Percentiles rank a stretch among this genome's conserved stretches.
Conservation (phyloP, 2,888 invertebrate species). For the Aspidapion aeneum region DNA sequence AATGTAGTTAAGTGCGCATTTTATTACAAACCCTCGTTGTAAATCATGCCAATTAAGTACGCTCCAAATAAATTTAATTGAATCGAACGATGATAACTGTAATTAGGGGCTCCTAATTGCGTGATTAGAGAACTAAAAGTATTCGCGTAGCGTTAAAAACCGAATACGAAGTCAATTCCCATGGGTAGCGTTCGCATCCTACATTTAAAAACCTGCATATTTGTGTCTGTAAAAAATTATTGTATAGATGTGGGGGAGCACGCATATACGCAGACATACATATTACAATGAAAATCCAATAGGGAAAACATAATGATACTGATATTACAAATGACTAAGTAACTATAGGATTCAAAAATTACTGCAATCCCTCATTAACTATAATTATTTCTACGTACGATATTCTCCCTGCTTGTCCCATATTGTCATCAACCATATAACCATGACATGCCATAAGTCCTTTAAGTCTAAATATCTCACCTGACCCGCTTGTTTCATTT, state of each 20-base stretch:
- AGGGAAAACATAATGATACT: conserved; percentile 39
- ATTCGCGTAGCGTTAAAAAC: conserved; percentile 32
- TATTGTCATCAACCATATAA: conserved; percentile 1
- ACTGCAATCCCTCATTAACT: conserved; percentile 40
- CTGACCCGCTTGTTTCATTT: too few species aligned
- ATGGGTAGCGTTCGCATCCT: conserved; percentile 33
- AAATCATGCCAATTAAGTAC: conserved; percentile 21
- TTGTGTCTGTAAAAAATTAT: conserved; percentile 7
- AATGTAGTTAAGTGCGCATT: too few species aligned
- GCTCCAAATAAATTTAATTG: conserved; percentile 39
- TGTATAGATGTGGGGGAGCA: neutral
- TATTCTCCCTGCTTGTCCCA: conserved; percentile 22
- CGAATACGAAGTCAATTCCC: conserved; percentile 36
- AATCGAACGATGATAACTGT: conserved; percentile 37
- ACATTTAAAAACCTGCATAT: conserved; percentile 32
- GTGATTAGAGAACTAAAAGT: conserved; percentile 39
- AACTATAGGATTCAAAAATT: conserved; percentile 39
- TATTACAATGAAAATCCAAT: conserved; percentile 31
- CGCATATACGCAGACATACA: conserved; percentile 18
- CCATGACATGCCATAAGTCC: too few species aligned
- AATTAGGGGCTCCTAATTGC: conserved; percentile 38
- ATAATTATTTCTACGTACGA: conserved; percentile 36
- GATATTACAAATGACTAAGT: conserved; percentile 38
- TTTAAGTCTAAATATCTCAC: too few species aligned
- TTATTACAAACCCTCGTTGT: too few species aligned